A percentile compares a stretch with the other conserved stretches of the same genome.
phyloP scores from a whole-genome alignment of 2,888 invertebrate species.

The Bursaphelenchus okinawaensis region DNA sequence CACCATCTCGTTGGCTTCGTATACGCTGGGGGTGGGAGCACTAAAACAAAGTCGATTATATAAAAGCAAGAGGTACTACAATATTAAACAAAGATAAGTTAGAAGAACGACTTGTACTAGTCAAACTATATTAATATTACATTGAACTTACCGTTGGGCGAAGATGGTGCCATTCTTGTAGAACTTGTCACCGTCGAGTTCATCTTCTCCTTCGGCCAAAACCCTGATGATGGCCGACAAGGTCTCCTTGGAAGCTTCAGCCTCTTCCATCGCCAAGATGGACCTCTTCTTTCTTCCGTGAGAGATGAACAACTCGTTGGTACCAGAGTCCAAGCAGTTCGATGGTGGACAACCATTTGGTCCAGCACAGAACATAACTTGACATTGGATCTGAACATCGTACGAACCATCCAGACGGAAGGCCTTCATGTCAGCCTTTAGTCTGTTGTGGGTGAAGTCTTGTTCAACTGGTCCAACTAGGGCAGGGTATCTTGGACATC shows the following conservation, averaged over 20 bases:
- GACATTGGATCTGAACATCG: constrained; percentile 57
- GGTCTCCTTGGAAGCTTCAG: constrained; percentile 45
- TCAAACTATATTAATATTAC: neutral
- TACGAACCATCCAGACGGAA: constrained; percentile 58
- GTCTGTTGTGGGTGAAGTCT: constrained; percentile 57
- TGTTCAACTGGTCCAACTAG: constrained; percentile 58
- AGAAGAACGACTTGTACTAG: neutral
- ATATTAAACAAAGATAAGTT: neutral
- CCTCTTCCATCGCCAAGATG: constrained; percentile 12
- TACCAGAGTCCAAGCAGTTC: constrained; percentile 58
- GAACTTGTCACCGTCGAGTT: constrained; percentile 37
- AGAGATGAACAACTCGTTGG: constrained; percentile 57
- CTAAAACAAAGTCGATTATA: neutral
- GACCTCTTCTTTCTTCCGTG: constrained; percentile 56
- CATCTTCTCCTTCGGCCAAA: constrained; percentile 56
- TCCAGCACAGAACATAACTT: constrained; percentile 58
- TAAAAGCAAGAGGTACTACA: neutral
- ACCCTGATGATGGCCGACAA: constrained; percentile 57
- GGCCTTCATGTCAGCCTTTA: constrained; percentile 56
- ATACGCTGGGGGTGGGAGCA: neutral
- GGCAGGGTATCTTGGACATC: constrained; percentile 57
- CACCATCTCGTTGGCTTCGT: constrained; percentile 35
- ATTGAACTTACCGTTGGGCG: constrained; percentile 6
- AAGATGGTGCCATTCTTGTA: constrained; percentile 24
- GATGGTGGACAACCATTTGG: constrained; percentile 57